Conservation (phyloP, 2,797 vertebrate genomes). For the Champsocephalus esox region DNA sequence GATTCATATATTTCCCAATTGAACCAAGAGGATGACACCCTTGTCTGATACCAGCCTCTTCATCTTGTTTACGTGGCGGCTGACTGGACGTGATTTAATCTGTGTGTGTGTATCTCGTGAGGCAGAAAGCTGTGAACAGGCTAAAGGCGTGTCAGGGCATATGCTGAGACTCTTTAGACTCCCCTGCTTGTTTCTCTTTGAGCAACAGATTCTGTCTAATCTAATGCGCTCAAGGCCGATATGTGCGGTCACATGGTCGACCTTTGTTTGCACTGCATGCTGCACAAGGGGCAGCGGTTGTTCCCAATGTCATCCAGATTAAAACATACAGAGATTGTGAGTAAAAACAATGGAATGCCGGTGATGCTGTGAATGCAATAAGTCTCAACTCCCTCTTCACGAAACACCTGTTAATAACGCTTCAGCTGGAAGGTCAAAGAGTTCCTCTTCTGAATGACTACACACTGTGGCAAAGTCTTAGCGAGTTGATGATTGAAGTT, state of each 20-base stretch:
- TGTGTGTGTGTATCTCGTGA: constrained; percentile 60
- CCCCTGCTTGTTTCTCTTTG: constrained; percentile 47
- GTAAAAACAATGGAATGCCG: constrained; percentile 5
- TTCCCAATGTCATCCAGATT: constrained; percentile 20
- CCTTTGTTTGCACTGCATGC: constrained; percentile 47
- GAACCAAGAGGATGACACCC: constrained; percentile 18
- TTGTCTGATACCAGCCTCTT: constrained; percentile 22
- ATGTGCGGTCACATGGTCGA: constrained; percentile 63
- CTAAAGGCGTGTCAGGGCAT: constrained; percentile 55
- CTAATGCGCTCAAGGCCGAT: constrained; percentile 66
- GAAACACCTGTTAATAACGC: constrained; percentile 32
- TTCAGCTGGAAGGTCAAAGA: constrained; percentile 17
- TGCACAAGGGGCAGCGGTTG: constrained; percentile 21
- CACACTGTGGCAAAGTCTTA: constrained; percentile 10
- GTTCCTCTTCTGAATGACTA: constrained; percentile 7
- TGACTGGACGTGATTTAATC: constrained; percentile 42
- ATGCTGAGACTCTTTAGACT: constrained; percentile 44
- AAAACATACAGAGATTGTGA: not conserved
- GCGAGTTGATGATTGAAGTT: constrained; percentile 24
- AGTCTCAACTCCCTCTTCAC: constrained; percentile 5
- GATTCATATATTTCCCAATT: not conserved
- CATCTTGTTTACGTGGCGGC: constrained; percentile 49
- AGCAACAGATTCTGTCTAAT: constrained; percentile 61
- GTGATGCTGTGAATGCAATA: not conserved
- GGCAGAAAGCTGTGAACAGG: constrained; percentile 70